Base-by-base conservation (phyloP, 1,140 invertebrate species). In the Stegodyphus dumicola region DNA sequence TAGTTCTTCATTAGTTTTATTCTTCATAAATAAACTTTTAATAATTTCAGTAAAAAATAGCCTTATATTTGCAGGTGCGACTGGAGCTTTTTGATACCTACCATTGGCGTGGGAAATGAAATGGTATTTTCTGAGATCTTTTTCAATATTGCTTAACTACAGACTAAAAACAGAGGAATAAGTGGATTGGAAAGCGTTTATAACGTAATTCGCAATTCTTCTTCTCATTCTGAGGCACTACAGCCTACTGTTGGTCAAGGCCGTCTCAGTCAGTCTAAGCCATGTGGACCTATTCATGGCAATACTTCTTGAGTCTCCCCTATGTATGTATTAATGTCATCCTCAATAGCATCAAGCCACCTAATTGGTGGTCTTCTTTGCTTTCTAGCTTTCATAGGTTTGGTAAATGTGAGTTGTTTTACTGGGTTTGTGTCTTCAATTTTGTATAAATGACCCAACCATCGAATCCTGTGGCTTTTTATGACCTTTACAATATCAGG, bases 221-320 rank as follows among this genome's bases (percentile, higher is more conserved):
- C n/a, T 70, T 70, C 67, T 33, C 48, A n/a, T 70, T 70, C 13
- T 13, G 48, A 70, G 33, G 67, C 67, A 70, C 67, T 70, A 18
- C 33, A 56, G 54, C 54, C 54, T 56, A 13, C 13, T 49, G 6
- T 5, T 33, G 67, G 67, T 6, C 67, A 6, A 70, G 33, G 17
- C 33, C 67, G 33, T 18, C 33, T 13, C 33, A 6, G 48, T 7
- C 48, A 33, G 18, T 70, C 13, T 5, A 33, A 33, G 17, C 67
- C 33, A 70, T 49, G 7, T 18, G 7, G 17, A 33, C 33, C 33
- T 70, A 48, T 48, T 33, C n/a, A 49, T 49, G 6, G 33, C 33
- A 13, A 70, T n/a, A 33, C 48, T 48, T 33, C 7, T 33, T 49
- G 17, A 48, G 67, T 33, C 48, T 70, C 67, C 13, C 13, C 48